Evolutionary conservation across 2,113 vertebrate genomes (phyloP), one percentile per base, ranked within the genome.

Genomic region (Strix uralensis): DNA sequence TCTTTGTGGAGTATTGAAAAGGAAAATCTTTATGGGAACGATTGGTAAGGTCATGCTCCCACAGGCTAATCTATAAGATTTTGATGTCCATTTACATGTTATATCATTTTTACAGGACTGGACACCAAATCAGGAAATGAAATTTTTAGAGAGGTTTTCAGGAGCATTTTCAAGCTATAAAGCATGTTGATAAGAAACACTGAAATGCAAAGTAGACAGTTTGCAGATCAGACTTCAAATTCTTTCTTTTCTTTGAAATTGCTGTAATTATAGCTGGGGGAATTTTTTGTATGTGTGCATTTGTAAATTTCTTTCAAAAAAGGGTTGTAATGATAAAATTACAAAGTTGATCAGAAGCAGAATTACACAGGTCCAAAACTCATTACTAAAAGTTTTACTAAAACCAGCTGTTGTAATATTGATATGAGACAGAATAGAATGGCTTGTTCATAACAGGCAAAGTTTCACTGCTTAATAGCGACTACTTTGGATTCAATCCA

Each of bases 401-500:
- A 95, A 96, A 80, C 82, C 79, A 96, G 70, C 93, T 97, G 86
- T 89, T 92, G 65, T 59, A 94, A 92, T 93, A 97, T 83, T 81
- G 67, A 92, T 86, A 77, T 16, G 81, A 92, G 90, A 87, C 79
- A 66, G 88, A 97, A 69, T 83, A 88, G 63, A 94, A 63, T n/a
- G 79, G 59, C 81, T 93, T 95, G 86, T 94, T 97, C 97, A 75
- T 57, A 77, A 69, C 34, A 82, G 71, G 78, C 91, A 93, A 94
- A 89, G 62, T 95, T 89, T 97, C 86, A 46, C 23, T 69, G 86
- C 94, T 96, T 96, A 94, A 52, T 95, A 95, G 91, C 3, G 5
- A 89, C 92, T 90, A 82, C 81, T 96, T 96, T 95, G 96, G 96
- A 95, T 70, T 83, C 36, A 70, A 49, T 96, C 94, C 96, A 97